Evolutionary conservation across 2,888 invertebrate species (phyloP).

Genomic region (Rotaria macrura): DNA sequence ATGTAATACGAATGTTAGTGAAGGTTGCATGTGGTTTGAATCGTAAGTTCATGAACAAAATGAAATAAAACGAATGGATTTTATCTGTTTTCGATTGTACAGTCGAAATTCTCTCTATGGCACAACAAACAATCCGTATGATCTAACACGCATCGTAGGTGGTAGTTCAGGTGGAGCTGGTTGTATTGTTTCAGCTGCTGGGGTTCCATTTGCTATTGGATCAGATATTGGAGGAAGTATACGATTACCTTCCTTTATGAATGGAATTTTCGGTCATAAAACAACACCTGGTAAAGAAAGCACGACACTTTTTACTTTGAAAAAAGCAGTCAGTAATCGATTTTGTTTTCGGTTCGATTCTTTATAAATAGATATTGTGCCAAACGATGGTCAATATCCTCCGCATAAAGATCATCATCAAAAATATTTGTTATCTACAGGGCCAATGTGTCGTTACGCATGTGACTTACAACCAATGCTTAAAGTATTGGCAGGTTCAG

Average conservation of each 20-base stretch:
- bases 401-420: slow-evolving; percentile 56
- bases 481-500: slow-evolving; percentile 52
- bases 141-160: slow-evolving; percentile 62
- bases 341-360: background rate
- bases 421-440: slow-evolving; percentile 68
- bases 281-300: slow-evolving; percentile 56
- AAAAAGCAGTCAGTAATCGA: no score
- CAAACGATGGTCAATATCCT: slow-evolving; percentile 65
- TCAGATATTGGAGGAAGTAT: slow-evolving; percentile 91
- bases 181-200: slow-evolving; percentile 63
- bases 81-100: background rate
- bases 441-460: slow-evolving; percentile 77
- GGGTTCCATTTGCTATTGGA: slow-evolving; percentile 73
- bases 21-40: slow-evolving; percentile 77
- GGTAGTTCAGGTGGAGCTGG: slow-evolving; percentile 64
- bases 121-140: slow-evolving; percentile 70
- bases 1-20: slow-evolving; percentile 74
- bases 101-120: slow-evolving; percentile 63
- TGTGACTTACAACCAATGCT: slow-evolving; percentile 69
- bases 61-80: background rate
- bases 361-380: slow-evolving; percentile 16
- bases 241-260: slow-evolving; percentile 78
- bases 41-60: slow-evolving; percentile 51
- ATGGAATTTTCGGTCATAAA: slow-evolving; percentile 76
- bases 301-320: background rate